Percentiles rank a stretch among this genome's conserved stretches.
phyloP scores from a whole-genome alignment of 2,797 vertebrate species.

The Megalops cyprinoides region DNA sequence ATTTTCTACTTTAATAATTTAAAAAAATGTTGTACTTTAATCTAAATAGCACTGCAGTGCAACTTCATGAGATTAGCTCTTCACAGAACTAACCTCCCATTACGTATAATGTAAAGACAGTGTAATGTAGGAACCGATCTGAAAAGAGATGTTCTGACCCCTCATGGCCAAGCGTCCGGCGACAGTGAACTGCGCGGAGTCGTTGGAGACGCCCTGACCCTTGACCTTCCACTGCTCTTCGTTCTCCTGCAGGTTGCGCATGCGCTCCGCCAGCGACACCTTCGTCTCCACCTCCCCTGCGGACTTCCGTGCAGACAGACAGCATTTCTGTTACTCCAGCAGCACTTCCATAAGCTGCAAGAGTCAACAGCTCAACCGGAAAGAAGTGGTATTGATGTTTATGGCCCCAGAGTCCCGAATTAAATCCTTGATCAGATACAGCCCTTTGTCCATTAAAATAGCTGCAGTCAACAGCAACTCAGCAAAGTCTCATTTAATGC shows the following conservation, averaged over 20 bases:
- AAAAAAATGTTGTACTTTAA: no score
- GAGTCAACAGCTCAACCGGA: neutral
- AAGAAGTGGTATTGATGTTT: no score
- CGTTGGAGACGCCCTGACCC: constrained; percentile 79
- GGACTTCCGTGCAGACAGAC: constrained; percentile 63
- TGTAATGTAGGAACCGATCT: neutral
- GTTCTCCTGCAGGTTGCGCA: constrained; percentile 77
- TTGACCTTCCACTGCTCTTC: constrained; percentile 78
- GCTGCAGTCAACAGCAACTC: no score
- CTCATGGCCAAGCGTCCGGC: constrained; percentile 79
- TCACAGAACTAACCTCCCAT: no score
- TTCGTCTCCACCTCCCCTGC: constrained; percentile 64
- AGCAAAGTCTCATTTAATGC: no score
- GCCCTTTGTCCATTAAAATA: no score
- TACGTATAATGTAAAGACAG: neutral
- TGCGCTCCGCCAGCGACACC: constrained; percentile 71
- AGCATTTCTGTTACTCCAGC: neutral
- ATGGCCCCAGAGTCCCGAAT: no score
- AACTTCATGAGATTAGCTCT: no score
- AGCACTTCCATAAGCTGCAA: neutral
- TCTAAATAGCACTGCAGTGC: no score
- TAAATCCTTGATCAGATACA: no score
- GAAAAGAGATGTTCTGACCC: constrained; percentile 55
- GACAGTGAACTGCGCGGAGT: constrained; percentile 80
- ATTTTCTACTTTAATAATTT: no score